Conservation (phyloP, 2,113 vertebrate genomes). For the Regulus satrapa region DNA sequence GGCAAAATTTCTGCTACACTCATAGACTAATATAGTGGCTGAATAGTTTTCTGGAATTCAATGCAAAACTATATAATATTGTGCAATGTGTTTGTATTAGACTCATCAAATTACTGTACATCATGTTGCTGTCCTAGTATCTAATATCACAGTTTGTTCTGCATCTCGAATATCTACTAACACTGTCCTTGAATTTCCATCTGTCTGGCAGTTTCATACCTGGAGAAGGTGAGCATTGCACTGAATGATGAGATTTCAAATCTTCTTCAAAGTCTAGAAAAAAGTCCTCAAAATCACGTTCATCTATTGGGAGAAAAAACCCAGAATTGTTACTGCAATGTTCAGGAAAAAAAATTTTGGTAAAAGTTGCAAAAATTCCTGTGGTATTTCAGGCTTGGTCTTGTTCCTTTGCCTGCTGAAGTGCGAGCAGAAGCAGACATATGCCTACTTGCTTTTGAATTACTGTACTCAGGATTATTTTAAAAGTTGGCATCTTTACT, state of each 20-base stretch:
- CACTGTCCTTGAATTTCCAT: neutral
- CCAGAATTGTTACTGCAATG: neutral
- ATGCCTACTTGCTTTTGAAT: neutral
- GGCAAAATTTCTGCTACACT: neutral
- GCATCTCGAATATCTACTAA: neutral
- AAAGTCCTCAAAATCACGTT: constrained; percentile 87
- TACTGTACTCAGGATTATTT: neutral
- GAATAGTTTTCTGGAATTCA: neutral
- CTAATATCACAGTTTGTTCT: neutral
- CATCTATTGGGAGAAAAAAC: constrained; percentile 69
- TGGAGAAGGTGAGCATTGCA: constrained; percentile 89
- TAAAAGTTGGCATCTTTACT: neutral
- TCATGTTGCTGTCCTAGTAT: neutral
- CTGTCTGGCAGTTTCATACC: constrained; percentile 67
- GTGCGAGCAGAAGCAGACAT: neutral
- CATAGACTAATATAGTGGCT: neutral
- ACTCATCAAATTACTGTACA: neutral
- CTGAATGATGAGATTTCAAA: constrained; percentile 80
- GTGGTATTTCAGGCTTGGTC: neutral
- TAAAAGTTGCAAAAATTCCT: neutral
- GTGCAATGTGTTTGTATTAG: neutral
- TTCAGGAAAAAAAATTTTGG: neutral
- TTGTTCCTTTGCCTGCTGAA: neutral
- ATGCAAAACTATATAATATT: neutral
- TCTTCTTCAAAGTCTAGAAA: constrained; percentile 88